Conservation (phyloP, 2,888 invertebrate species). For the Eristalis pertinax region DNA sequence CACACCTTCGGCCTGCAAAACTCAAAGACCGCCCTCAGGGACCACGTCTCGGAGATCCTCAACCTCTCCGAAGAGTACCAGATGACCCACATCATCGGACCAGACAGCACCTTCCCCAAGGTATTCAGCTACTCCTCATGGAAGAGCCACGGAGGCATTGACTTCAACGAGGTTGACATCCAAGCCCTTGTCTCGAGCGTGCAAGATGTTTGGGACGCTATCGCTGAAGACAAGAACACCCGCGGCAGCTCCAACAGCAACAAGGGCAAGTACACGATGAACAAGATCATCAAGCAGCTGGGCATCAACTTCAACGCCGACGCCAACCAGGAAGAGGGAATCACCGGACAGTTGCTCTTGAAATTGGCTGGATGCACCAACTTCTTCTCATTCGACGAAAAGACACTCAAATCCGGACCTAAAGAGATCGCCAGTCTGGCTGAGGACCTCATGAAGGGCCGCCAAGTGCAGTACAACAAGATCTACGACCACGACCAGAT, state of each 20-base stretch:
- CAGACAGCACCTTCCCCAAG: constrained; percentile 43
- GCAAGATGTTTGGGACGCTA: constrained; percentile 25
- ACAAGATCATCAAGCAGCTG: constrained; percentile 42
- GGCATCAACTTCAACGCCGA: constrained; percentile 34
- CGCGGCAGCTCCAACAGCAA: not conserved
- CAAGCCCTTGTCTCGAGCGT: constrained; percentile 54
- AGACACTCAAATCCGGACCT: constrained; percentile 30
- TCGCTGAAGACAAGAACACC: not conserved
- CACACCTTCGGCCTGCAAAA: constrained; percentile 82
- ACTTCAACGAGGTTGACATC: constrained; percentile 44
- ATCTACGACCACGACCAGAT: constrained; percentile 84
- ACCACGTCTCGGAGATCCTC: constrained; percentile 43
- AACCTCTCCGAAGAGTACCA: constrained; percentile 58
- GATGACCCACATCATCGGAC: constrained; percentile 58
- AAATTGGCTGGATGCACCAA: constrained; percentile 52
- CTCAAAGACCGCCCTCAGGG: constrained; percentile 81
- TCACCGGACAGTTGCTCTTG: constrained; percentile 47
- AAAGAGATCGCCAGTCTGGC: constrained; percentile 67
- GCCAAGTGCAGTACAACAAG: constrained; percentile 84
- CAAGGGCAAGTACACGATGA: constrained; percentile 12
- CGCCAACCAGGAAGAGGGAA: not conserved
- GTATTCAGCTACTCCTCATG: constrained; percentile 47
- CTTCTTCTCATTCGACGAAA: constrained; percentile 46
- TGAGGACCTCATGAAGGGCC: constrained; percentile 76
- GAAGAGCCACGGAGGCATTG: constrained; percentile 50